Conservation (phyloP, 2,113 vertebrate genomes). For the Mungos mungo region DNA sequence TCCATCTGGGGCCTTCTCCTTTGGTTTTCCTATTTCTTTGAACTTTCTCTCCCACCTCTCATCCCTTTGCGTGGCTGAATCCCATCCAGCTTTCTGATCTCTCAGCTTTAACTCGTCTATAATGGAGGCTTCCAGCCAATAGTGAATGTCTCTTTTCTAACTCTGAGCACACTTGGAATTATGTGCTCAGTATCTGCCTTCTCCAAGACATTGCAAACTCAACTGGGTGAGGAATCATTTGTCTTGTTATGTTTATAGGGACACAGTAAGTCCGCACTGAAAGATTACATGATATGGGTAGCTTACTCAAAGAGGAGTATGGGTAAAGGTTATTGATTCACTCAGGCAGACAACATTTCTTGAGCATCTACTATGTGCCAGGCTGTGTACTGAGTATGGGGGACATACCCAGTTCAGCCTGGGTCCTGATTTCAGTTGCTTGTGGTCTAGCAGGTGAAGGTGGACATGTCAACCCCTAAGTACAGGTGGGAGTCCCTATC, state of each 20-base stretch:
- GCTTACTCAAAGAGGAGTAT: neutral
- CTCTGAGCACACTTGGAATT: neutral
- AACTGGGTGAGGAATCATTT: neutral
- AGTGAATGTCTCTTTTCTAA: neutral
- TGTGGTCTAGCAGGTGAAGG: neutral
- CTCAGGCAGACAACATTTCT: neutral
- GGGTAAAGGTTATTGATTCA: neutral
- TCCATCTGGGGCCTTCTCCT: neutral
- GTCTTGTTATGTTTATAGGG: neutral
- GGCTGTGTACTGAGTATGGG: neutral
- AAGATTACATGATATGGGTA: neutral
- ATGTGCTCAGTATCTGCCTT: neutral
- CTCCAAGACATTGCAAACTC: neutral
- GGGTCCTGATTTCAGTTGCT: neutral
- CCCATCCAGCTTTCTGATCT: neutral
- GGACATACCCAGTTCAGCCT: neutral
- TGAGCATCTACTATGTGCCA: neutral
- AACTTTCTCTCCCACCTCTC: neutral
- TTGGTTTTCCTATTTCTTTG: neutral
- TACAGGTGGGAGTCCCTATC: fast-evolving
- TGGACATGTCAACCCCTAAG: neutral
- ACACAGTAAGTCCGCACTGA: neutral
- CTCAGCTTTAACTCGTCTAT: neutral
- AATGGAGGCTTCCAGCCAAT: neutral
- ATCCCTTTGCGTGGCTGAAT: neutral